These are phyloP conservation scores for Drosophila paucipuncta DNA, from an alignment of 2,888 invertebrate genomes.

Conservation along the genomic window DNA sequence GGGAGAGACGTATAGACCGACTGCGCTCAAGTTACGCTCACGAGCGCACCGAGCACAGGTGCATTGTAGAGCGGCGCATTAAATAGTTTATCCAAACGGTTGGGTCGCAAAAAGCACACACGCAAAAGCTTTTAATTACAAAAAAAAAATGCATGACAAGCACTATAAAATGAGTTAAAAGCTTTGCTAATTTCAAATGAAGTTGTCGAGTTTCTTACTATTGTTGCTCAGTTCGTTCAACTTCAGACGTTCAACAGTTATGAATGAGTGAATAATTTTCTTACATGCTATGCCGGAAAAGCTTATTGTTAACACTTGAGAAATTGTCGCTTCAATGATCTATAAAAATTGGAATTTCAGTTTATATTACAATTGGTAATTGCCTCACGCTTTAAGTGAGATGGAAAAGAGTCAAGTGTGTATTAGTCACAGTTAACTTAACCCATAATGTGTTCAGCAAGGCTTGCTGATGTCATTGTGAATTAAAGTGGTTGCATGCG, in stretches of 20 bases:
- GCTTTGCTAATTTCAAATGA: slow-evolving; percentile 27
- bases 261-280: slow-evolving; percentile 17
- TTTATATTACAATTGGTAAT: slow-evolving; percentile 14
- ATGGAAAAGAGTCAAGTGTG: slow-evolving; percentile 40
- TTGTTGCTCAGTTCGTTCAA: slow-evolving; percentile 48
- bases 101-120: slow-evolving; percentile 29
- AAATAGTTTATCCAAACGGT: slow-evolving; percentile 44
- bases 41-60: slow-evolving; percentile 38
- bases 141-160: not conserved
- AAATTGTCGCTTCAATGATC: slow-evolving; percentile 36
- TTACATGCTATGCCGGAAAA: slow-evolving; percentile 38
- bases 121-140: slow-evolving; percentile 37
- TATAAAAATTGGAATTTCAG: slow-evolving; percentile 34
- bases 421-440: slow-evolving; percentile 33
- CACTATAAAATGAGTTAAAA: slow-evolving; percentile 8
- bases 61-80: slow-evolving; percentile 27
- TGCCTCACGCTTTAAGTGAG: slow-evolving; percentile 13
- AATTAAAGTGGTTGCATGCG: slow-evolving; percentile 42
- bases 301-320: slow-evolving; percentile 37
- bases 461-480: slow-evolving; percentile 18
- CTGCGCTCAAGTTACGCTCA: slow-evolving; percentile 12
- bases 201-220: slow-evolving; percentile 20
- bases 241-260: slow-evolving; percentile 40
- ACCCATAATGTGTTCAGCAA: slow-evolving; percentile 37
- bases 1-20: slow-evolving; percentile 1